Evolutionary conservation across 2,888 invertebrate genomes (phyloP).

Genomic region (Drosophila robusta): DNA sequence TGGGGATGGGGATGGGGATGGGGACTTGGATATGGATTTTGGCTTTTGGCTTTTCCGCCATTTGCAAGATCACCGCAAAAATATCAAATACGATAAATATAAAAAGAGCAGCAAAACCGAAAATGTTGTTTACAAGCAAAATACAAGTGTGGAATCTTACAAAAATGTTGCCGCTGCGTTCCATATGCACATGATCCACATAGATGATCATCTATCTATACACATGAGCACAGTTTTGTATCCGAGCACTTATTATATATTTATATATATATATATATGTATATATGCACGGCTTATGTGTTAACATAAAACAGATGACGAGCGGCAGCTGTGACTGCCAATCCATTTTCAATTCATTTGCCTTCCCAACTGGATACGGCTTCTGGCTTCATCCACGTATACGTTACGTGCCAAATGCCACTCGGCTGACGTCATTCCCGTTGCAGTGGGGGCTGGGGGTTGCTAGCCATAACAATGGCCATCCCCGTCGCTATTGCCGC

Average conservation of each 20-base stretch:
- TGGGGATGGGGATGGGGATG: background rate
- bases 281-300: slow-evolving; percentile 52
- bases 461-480: background rate
- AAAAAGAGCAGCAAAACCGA: slow-evolving; percentile 9
- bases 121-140: slow-evolving; percentile 68
- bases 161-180: slow-evolving; percentile 61
- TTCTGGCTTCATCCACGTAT: slow-evolving; percentile 38
- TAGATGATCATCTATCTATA: slow-evolving; percentile 34
- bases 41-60: slow-evolving; percentile 46
- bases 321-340: slow-evolving; percentile 75
- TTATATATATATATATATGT: slow-evolving; percentile 6
- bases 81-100: slow-evolving; percentile 21
- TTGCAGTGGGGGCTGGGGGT: slow-evolving; percentile 1
- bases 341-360: slow-evolving; percentile 34
- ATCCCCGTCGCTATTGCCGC: background rate
- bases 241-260: slow-evolving; percentile 14
- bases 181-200: slow-evolving; percentile 71
- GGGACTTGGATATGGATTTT: slow-evolving; percentile 31
- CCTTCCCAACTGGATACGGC: slow-evolving; percentile 46
- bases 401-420: slow-evolving; percentile 33
- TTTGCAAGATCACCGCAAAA: slow-evolving; percentile 42
- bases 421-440: slow-evolving; percentile 33
- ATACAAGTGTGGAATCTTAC: slow-evolving; percentile 69
- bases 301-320: slow-evolving; percentile 78
- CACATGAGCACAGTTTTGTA: slow-evolving; percentile 3